Evolutionary conservation across 2,797 vertebrate species (phyloP).

Genomic region (Antennarius maculatus): DNA sequence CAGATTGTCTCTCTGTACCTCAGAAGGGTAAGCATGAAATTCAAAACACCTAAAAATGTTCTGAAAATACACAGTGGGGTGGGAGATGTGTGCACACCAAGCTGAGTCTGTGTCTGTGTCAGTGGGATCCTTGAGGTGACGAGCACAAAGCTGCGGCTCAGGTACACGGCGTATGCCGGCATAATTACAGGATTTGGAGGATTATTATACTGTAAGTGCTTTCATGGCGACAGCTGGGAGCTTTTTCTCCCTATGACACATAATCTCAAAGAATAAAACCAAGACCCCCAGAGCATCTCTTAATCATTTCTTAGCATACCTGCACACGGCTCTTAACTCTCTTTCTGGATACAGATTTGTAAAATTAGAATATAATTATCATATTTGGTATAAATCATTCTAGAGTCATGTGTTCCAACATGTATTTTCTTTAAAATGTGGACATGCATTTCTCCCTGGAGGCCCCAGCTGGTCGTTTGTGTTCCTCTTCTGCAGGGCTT

Average conservation of each 20-base stretch:
- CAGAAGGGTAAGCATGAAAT: slow-evolving; percentile 72
- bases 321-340: slow-evolving; percentile 78
- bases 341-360: slow-evolving; percentile 71
- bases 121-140: slow-evolving; percentile 80
- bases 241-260: slow-evolving; percentile 82
- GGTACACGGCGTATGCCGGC: slow-evolving; percentile 83
- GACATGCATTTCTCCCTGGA: slow-evolving; percentile 21
- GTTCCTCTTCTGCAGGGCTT: slow-evolving; percentile 51
- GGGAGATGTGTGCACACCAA: slow-evolving; percentile 71
- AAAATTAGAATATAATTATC: slow-evolving; percentile 80
- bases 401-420: slow-evolving; percentile 62
- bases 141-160: slow-evolving; percentile 81
- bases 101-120: slow-evolving; percentile 70
- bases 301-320: slow-evolving; percentile 83
- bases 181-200: slow-evolving; percentile 87
- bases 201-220: slow-evolving; percentile 85
- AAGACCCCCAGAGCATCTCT: slow-evolving; percentile 79
- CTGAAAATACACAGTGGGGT: slow-evolving; percentile 71
- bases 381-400: slow-evolving; percentile 67
- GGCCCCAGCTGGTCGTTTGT: slow-evolving; percentile 24
- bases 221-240: slow-evolving; percentile 84
- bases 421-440: slow-evolving; percentile 43
- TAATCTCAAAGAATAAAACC: slow-evolving; percentile 83
- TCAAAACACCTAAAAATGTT: slow-evolving; percentile 72
- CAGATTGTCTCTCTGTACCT: slow-evolving; percentile 75